Conservation (phyloP, 2,888 invertebrate species). For the Psococerastis gibbosa region DNA sequence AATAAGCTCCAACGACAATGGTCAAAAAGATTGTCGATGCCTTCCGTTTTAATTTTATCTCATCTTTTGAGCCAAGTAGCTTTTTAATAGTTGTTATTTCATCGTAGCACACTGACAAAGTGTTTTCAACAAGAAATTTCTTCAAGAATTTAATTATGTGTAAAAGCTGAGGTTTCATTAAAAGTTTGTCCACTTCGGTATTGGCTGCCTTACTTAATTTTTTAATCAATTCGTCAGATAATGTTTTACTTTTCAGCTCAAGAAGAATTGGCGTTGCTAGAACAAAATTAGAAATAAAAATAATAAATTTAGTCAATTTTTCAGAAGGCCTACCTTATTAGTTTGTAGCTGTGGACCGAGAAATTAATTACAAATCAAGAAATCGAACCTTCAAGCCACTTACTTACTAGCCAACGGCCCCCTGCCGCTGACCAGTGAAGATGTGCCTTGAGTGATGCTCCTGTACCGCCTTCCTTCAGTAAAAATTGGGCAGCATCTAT, state of each 20-base stretch:
- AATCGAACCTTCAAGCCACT: no score
- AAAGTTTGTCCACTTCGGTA: slow-evolving; percentile 33
- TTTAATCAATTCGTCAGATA: slow-evolving; percentile 40
- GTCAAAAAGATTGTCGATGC: slow-evolving; percentile 36
- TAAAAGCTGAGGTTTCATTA: slow-evolving; percentile 41
- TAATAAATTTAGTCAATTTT: no score
- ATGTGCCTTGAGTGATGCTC: no score
- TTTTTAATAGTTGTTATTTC: slow-evolving; percentile 42
- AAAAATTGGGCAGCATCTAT: no score
- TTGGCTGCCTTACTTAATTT: slow-evolving; percentile 41
- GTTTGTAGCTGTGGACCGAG: no score
- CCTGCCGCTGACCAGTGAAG: no score
- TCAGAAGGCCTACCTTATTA: no score
- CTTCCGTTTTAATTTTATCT: slow-evolving; percentile 47
- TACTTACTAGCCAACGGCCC: no score
- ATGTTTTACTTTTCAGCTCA: slow-evolving; percentile 48
- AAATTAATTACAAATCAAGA: no score
- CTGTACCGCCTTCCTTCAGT: no score
- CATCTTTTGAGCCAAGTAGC: slow-evolving; percentile 30
- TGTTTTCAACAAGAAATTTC: slow-evolving; percentile 46
- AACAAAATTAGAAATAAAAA: no score
- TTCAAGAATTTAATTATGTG: slow-evolving; percentile 37
- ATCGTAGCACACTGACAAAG: slow-evolving; percentile 49
- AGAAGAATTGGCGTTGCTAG: slow-evolving; percentile 31
- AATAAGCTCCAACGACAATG: slow-evolving; percentile 37